phyloP scores from a whole-genome alignment of 2,113 vertebrate species.

The Periophthalmus modestus region DNA sequence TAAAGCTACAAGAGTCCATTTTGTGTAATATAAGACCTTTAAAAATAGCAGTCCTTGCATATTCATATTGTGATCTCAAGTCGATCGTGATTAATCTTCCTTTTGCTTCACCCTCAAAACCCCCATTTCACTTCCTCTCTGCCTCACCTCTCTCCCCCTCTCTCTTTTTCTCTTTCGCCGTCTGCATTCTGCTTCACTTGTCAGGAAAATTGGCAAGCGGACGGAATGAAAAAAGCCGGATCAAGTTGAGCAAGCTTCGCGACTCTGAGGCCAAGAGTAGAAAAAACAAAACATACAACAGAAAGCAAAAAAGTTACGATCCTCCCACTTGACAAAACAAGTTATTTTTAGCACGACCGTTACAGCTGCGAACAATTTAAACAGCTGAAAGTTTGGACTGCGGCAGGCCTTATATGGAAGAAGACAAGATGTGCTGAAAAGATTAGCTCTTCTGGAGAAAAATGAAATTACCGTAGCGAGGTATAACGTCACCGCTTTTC shows the following conservation, averaged over 20 bases:
- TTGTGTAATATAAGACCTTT: too few relatives aligned
- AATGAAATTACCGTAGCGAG: conserved; percentile 18
- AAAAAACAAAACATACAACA: conserved; percentile 14
- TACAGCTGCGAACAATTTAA: conserved; percentile 50
- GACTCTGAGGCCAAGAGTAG: conserved; percentile 47
- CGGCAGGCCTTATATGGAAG: conserved; percentile 36
- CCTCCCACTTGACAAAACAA: conserved; percentile 63
- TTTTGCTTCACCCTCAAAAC: conserved; percentile 52
- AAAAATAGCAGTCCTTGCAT: too few relatives aligned
- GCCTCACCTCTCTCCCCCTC: neutral
- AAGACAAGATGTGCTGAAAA: conserved; percentile 4
- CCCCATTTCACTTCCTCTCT: conserved; percentile 29
- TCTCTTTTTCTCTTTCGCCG: conserved; percentile 4
- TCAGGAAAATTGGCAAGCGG: conserved; percentile 74
- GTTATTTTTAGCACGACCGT: conserved; percentile 64
- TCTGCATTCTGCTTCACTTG: conserved; percentile 74
- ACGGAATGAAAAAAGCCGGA: conserved; percentile 56
- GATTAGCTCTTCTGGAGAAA: conserved; percentile 22
- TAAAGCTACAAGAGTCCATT: too few relatives aligned
- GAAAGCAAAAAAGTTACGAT: conserved; percentile 38
- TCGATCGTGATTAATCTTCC: neutral
- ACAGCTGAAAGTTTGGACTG: conserved; percentile 22
- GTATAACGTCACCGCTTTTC: conserved; percentile 22
- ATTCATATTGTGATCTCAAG: too few relatives aligned
- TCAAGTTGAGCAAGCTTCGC: conserved; percentile 66